Evolutionary conservation across 2,888 invertebrate genomes (phyloP), one percentile per base, ranked within the genome.

Genomic region (Dynastes tityus): DNA sequence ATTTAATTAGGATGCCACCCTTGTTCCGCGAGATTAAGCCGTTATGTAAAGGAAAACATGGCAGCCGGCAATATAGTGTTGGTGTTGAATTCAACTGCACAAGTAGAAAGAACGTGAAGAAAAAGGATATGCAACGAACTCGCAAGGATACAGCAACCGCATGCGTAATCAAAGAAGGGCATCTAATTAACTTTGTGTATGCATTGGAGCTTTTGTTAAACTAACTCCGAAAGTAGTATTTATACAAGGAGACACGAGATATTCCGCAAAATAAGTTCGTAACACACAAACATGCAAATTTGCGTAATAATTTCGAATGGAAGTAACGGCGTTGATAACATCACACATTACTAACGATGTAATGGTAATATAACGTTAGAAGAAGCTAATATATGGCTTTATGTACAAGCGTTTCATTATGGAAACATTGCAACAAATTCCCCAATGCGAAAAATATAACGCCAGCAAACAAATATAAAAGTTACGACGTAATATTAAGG

Each of bases 1-100:
- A 76, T 67, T 67, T 76, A 76, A 76, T 76, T 76, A 65, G 29
- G 67, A 53, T 67, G 45, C 37, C 16, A 29, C 49, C 22, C 45
- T 27, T 45, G 49, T 45, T 27, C 8, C 11, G 45, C 8, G 11
- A 32, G 45, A 45, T 67, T 67, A 67, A 49, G 11, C 49, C 45
- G 45, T 67, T 67, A 67, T 49, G 49, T 49, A 67, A 67, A 49
- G n/a, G 49, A 67, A 45, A 67, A 45, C 49, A 49, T 49, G 13
- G 32, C 11, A 32, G n/a, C 32, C 13, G 45, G 9, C 45, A 45
- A 45, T 37, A 5, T 37, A 37, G 32, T 37, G 45, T 11, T 29
- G 63, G 29, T 13, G 32, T 63, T 32, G 11, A 11, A 29, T 63
- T 63, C 8, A 63, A 32, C 4, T 63, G 13, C 63, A 13, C 32